phyloP scores from a whole-genome alignment of 2,888 invertebrate species.

The Stegana nigrithorax region DNA sequence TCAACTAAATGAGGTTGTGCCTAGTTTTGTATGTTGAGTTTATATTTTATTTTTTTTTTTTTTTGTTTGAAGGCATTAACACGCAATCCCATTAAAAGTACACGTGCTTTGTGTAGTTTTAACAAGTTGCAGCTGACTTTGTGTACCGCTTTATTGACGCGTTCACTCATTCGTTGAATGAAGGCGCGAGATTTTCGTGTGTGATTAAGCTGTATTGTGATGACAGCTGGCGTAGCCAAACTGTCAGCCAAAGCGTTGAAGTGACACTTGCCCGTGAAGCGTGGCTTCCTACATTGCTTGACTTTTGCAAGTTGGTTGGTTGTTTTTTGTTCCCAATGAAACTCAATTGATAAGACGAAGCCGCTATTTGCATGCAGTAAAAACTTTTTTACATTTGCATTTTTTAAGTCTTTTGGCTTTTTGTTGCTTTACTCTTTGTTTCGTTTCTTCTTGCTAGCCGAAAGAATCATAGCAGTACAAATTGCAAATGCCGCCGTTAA shows the following conservation, averaged over 20 bases:
- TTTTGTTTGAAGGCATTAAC: no score
- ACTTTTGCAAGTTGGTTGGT: no score
- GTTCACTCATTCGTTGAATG: slow-evolving; percentile 20
- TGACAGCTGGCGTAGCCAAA: neutral
- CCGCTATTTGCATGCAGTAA: neutral
- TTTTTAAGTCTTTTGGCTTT: slow-evolving; percentile 13
- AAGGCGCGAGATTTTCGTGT: neutral
- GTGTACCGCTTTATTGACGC: slow-evolving; percentile 31
- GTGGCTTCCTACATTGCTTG: neutral
- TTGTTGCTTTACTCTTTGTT: neutral
- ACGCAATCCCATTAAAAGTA: no score
- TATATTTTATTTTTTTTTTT: no score
- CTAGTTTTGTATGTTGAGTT: no score
- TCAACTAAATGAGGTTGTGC: no score
- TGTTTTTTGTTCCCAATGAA: no score
- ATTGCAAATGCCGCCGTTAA: slow-evolving; percentile 9
- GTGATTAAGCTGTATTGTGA: neutral
- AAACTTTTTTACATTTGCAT: neutral
- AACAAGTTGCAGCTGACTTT: no score
- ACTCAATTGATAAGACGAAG: slow-evolving; percentile 1
- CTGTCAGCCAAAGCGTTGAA: slow-evolving; percentile 3
- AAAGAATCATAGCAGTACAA: slow-evolving; percentile 40
- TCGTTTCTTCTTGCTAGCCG: slow-evolving; percentile 36
- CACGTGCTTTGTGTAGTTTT: no score
- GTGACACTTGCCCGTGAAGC: slow-evolving; percentile 1